Evolutionary conservation across 2,888 invertebrate species (phyloP).

Genomic region (Idaea biselata): DNA sequence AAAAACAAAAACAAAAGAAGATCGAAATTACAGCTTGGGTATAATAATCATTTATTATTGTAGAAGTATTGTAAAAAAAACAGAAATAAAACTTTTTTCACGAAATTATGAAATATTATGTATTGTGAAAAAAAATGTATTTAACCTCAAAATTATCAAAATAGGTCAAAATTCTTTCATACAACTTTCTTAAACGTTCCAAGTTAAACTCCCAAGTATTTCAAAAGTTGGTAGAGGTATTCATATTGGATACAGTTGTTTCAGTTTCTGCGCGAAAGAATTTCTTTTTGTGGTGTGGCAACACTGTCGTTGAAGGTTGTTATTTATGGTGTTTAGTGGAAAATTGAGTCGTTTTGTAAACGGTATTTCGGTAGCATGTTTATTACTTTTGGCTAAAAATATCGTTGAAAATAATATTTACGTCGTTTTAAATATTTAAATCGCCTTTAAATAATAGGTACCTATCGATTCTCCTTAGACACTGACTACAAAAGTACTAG

Average conservation of each 20-base stretch:
- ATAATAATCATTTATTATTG: too few relatives aligned
- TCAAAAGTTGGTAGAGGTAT: background rate
- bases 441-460: background rate
- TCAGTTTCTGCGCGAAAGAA: constrained; percentile 20
- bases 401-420: background rate
- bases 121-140: background rate
- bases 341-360: constrained; percentile 21
- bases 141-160: background rate
- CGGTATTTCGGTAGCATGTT: constrained; percentile 1
- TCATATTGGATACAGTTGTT: constrained; percentile 9
- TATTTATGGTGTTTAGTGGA: constrained; percentile 23
- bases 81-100: background rate
- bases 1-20: too few relatives aligned
- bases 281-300: constrained; percentile 14
- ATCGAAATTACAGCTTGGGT: too few relatives aligned
- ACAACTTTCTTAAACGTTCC: background rate
- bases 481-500: background rate
- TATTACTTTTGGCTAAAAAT: background rate
- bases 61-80: too few relatives aligned
- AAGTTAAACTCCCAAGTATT: background rate
- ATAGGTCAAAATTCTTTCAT: background rate
- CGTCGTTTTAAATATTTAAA: background rate
- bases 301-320: constrained; percentile 15
- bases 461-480: background rate
- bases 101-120: background rate